Base-by-base conservation (phyloP, 2,797 vertebrate species). In the Manis javanica region DNA sequence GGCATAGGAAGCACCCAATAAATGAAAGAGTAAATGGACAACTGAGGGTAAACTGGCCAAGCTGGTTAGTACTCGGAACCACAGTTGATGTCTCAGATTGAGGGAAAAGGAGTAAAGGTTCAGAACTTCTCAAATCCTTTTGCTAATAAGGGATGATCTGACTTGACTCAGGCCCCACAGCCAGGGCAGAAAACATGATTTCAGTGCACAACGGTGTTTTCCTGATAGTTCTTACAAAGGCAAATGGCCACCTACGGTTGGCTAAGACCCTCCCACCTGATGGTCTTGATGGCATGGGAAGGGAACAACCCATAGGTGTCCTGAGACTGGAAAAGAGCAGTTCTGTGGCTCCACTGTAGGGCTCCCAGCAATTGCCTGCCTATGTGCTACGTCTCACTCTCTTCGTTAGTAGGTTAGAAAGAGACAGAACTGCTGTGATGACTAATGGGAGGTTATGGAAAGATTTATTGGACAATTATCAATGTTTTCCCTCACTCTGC, bases 391-490 rank as follows among this genome's bases (percentile, higher is more conserved):
- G 1, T 23, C 63, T 90, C 1, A 34, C 79, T 93, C 39, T 61
- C 88, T 68, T 82, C 68, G 18, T 15, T 6, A 15, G 81, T 57
- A 86, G 69, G 85, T 84, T 75, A 82, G 26, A 64, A 69, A 29
- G 95, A 87, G 71, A 81, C 37, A 39, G 51, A 46, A 68, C 63
- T 3, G 93, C 64, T 49, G 46, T 0, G n/a, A 75, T 96, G 96
- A 97, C 94, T 87, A 96, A 97, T 96, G 94, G 92, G 93, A 97
- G 88, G 92, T 57, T 37, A 53, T 55, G 64, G 94, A 75, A 94
- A 98, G 96, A 97, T 97, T 97, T 97, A 97, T 95, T 97, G 95
- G 90, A 94, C 88, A 95, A 94, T 97, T 96, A 95, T 78, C 95
- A 85, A 12, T 97, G 96, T 97, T 96, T 96, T 96, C 74, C 91